Evolutionary conservation across 53 echinoderm and acorn worm species (phyloP), one percentile per base, ranked within the genome.

Genomic region (Hippasteria phrygiana): DNA sequence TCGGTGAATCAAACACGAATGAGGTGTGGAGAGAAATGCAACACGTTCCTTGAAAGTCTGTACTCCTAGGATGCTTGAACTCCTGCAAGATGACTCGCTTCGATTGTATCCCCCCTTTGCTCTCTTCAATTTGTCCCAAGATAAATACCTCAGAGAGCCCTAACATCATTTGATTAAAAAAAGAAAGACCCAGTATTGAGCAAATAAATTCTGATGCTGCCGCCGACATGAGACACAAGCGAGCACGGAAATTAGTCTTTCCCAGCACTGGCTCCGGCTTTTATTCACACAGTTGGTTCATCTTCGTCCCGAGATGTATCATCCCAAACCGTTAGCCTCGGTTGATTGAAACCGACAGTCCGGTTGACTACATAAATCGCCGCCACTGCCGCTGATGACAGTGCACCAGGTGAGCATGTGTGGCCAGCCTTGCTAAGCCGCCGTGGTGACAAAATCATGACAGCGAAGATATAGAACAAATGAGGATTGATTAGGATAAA

Each of bases 381-480:
- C 14, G 35, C n/a, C 1, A 66, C 67, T 4, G 16, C 26, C 8
- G 43, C 43, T 73, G 73, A 73, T 67, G 33, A 67, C 69, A 73
- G 43, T 24, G 41, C 59, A 59, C 11, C 14, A 35, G 35, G 0
- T 28, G 53, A 34, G 51, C 29, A 28, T 8, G 48, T 7, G 20
- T 1, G 11, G 33, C 16, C 9, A 17, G 53, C 27, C 54, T 53
- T 10, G 35, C 35, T 77, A 17, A 50, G n/a, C 42, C 32, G 27
- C 51, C 3, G 35, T 62, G 56, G 59, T 55, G 78, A 78, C 78
- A 78, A 78, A 54, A 78, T 78, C 22, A 59, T 59, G 56, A 78
- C 9, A 4, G 35, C 2, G 78, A 1, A 14, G 59, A 78, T 24
- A 66, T 35, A 35, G 56, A 37, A 39, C 59, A 55, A 59, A 78